Evolutionary conservation across 2,888 invertebrate species (phyloP), one percentile per base, ranked within the genome.

Genomic region (Galerucella pusilla): DNA sequence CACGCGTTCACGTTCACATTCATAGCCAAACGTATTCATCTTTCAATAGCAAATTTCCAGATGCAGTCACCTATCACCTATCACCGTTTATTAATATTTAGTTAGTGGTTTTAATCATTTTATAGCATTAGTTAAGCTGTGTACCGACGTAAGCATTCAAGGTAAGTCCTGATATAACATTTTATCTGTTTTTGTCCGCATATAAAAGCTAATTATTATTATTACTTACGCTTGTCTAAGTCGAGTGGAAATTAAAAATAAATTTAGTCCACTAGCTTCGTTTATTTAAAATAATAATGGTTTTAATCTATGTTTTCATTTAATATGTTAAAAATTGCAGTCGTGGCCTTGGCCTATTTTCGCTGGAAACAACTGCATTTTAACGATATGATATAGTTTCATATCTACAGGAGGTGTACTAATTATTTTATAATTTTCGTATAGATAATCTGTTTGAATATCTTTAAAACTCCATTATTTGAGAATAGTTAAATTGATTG

Each of bases 11-110:
- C 35, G 16, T 63, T 42, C n/a, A 63, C 7, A 42, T 42, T 63
- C 63, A 35, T 63, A 63, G 14, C 42, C n/a, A 5, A 2, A 42
- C 59, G 25, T 59, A 9, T 7, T 9, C n/a, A 12, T n/a, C 11
- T n/a, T 63, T 63, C 63, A 35, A 42, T 10, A 14, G 63, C 12
- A 28, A 61, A 61, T 61, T 61, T 61, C 63, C 61, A 61, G 61
- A 63, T 63, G 42, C 63, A 63, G 42, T 11, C 42, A 35, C 35
- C n/a, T 61, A 9, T 11, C 42, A 35, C 35, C n/a, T 61, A 9
- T 5, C 57, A 57, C 20, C 10, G 16, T 57, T 42, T 57, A 57
- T 10, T 57, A 16, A 57, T 28, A 28, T 57, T 57, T 57, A 20
- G n/a, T 57, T 57, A 11, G 20, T 63, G 35, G 35, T n/a, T 9